phyloP scores from a whole-genome alignment of 2,888 invertebrate genomes.

The Elmis aenea region DNA sequence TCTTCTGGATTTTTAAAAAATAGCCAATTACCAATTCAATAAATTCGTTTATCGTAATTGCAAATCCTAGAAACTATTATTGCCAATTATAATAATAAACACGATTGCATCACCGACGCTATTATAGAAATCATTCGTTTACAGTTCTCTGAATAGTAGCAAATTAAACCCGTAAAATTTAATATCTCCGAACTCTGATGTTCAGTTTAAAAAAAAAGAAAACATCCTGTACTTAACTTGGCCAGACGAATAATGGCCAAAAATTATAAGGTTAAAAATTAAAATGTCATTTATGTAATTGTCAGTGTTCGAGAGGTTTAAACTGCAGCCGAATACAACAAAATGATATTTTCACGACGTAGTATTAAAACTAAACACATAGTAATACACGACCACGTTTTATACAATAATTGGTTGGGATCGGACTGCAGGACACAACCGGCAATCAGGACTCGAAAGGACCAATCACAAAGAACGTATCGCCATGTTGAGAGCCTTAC shows the following conservation, averaged over 20 bases:
- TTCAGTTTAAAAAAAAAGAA: no score
- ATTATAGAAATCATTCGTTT: no score
- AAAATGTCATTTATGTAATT: conserved; percentile 42
- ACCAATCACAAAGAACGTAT: conserved; percentile 26
- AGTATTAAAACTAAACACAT: conserved; percentile 40
- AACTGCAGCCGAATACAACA: conserved; percentile 30
- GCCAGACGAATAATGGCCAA: conserved; percentile 27
- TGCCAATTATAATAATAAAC: no score
- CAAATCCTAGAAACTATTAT: no score
- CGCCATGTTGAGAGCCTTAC: conserved; percentile 26
- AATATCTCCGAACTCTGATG: no score
- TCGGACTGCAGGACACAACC: conserved; percentile 22
- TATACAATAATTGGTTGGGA: conserved; percentile 43
- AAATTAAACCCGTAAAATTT: no score
- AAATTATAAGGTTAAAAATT: conserved; percentile 37
- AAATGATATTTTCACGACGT: conserved; percentile 43
- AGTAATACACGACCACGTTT: conserved; percentile 38
- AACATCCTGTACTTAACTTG: no score
- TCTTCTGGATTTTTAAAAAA: no score
- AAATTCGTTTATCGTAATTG: no score
- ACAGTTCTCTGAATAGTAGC: no score
- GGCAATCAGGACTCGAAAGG: conserved; percentile 23
- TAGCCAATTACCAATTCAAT: no score
- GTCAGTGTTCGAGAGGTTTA: conserved; percentile 31
- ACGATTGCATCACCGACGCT: no score